Conservation (phyloP, 2,113 vertebrate species). For the Pluvianellus socialis region DNA sequence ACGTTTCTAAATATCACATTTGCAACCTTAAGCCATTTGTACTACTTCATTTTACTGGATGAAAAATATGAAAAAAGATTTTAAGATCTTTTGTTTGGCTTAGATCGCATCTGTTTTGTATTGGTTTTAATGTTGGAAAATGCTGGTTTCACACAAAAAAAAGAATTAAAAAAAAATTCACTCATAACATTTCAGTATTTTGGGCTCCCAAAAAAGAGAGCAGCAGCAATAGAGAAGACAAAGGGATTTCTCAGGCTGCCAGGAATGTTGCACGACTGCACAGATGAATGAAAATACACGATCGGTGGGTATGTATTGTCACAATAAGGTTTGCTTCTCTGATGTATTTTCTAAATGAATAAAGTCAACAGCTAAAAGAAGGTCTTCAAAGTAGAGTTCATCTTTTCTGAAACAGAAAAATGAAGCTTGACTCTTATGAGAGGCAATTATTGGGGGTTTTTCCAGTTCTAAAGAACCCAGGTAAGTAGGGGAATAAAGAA, state of each 20-base stretch:
- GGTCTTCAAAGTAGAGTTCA: neutral
- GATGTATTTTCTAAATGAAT: neutral
- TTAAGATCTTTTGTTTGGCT: neutral
- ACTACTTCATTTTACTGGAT: neutral
- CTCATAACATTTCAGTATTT: neutral
- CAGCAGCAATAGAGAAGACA: neutral
- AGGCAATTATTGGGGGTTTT: rapidly evolving
- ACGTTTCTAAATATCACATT: neutral
- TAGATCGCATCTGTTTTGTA: neutral
- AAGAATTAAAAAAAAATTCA: neutral
- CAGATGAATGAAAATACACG: neutral
- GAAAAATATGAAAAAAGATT: neutral
- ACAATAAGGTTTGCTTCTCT: neutral
- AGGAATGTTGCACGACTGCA: neutral
- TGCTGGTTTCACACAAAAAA: neutral
- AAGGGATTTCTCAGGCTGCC: neutral
- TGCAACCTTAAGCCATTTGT: neutral
- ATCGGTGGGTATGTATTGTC: neutral
- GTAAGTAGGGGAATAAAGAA: neutral
- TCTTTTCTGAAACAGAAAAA: neutral
- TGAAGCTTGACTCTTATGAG: neutral
- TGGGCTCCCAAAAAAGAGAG: neutral
- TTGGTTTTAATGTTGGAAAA: neutral
- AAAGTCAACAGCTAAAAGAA: neutral
- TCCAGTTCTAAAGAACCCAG: neutral